Percentiles rank a stretch among this genome's conserved stretches.
Conservation (phyloP, 1,140 invertebrate species). For the Trichonephila clavata region DNA sequence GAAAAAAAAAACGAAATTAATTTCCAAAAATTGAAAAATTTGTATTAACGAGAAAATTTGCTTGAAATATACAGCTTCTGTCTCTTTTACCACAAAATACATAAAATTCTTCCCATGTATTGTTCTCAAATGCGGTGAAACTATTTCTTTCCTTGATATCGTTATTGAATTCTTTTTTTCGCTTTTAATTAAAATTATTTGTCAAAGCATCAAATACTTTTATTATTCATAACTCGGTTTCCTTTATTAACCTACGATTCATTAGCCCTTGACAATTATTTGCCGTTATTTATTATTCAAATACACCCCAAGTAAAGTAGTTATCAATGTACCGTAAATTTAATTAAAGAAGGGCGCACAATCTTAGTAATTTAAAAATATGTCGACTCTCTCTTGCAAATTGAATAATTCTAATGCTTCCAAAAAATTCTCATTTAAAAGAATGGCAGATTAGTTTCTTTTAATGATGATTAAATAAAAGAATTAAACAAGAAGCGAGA, state of each 20-base stretch:
- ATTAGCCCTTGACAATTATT: too few species aligned
- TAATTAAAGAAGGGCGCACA: neutral
- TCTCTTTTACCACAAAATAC: too few species aligned
- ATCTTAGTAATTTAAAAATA: slow-evolving; percentile 10
- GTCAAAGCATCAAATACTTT: neutral
- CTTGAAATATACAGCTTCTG: too few species aligned
- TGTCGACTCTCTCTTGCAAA: neutral
- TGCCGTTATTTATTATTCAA: neutral
- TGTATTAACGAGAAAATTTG: too few species aligned
- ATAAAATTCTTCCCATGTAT: too few species aligned
- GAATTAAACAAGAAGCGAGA: neutral
- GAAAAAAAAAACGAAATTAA: too few species aligned
- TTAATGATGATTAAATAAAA: slow-evolving; percentile 28
- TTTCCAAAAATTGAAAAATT: too few species aligned
- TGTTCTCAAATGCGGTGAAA: too few species aligned
- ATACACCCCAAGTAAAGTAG: neutral
- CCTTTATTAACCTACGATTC: too few species aligned
- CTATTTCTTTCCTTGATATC: neutral
- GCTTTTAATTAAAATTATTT: neutral
- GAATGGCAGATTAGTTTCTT: slow-evolving; percentile 44
- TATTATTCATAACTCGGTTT: neutral
- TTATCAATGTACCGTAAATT: slow-evolving; percentile 11
- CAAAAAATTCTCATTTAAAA: neutral
- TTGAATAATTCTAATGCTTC: slow-evolving; percentile 10
- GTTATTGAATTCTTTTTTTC: neutral